These are phyloP conservation scores for Antennarius maculatus DNA, from an alignment of 2,797 vertebrate genomes.

Conservation along the genomic window DNA sequence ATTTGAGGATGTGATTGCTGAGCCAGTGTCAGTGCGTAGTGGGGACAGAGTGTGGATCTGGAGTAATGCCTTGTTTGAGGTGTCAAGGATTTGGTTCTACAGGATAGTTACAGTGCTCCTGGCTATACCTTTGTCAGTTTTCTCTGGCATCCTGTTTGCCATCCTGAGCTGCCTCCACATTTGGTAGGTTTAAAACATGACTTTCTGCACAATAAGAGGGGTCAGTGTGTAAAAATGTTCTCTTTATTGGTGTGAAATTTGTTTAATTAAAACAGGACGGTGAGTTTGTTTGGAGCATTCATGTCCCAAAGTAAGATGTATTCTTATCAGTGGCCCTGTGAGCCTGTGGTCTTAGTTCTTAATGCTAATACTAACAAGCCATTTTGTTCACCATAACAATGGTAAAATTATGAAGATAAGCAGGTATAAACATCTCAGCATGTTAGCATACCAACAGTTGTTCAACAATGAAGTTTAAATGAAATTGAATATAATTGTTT, in stretches of 20 bases:
- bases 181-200: constrained; percentile 67
- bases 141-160: constrained; percentile 80
- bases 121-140: constrained; percentile 77
- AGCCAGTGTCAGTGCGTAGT: constrained; percentile 80
- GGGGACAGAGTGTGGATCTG: constrained; percentile 85
- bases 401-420: not conserved
- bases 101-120: constrained; percentile 76
- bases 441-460: too few relatives aligned
- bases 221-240: not conserved
- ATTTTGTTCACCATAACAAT: not conserved
- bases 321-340: too few relatives aligned
- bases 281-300: not conserved
- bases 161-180: constrained; percentile 82
- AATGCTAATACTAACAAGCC: not conserved
- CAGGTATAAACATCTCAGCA: not conserved
- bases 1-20: constrained; percentile 86
- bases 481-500: not conserved
- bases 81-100: constrained; percentile 82
- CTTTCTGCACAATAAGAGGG: not conserved
- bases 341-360: not conserved
- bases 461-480: not conserved
- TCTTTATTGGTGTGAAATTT: not conserved
- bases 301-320: not conserved
- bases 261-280: not conserved
- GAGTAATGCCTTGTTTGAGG: constrained; percentile 83